These are phyloP conservation scores for Pterobdella sp. DNA, from an alignment of 2,888 invertebrate species.

Conservation along the genomic window DNA sequence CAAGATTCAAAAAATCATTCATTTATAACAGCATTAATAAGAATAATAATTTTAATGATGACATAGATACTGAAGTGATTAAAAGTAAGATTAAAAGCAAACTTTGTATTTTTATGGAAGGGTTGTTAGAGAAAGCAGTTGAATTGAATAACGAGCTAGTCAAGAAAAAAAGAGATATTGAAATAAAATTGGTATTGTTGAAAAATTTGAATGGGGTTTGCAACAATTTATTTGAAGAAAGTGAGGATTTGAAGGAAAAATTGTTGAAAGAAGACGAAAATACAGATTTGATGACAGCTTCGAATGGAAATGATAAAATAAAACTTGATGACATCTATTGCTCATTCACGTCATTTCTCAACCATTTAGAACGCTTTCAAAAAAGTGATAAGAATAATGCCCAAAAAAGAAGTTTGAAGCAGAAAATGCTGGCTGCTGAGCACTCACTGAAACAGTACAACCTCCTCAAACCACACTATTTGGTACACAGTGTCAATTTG, in stretches of 20 bases:
- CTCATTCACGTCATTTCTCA: background rate
- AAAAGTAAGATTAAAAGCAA: background rate
- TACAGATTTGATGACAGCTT: background rate
- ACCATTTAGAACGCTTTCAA: background rate
- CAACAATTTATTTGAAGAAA: background rate
- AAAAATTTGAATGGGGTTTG: background rate
- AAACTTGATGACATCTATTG: background rate
- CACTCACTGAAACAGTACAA: background rate
- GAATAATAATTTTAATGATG: background rate
- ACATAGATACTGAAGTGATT: background rate
- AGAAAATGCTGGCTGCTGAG: background rate
- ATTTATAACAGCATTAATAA: background rate
- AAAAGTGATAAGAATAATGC: background rate
- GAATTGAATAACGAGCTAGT: constrained; percentile 13
- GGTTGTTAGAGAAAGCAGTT: constrained; percentile 17
- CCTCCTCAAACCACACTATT: background rate
- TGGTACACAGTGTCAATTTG: background rate
- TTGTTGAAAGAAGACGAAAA: background rate
- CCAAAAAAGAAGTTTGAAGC: background rate
- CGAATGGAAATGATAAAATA: background rate
- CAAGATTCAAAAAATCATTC: background rate
- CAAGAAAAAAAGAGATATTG: constrained; percentile 18
- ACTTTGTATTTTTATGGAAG: background rate
- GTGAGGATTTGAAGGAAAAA: background rate
- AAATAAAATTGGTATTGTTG: background rate